Evolutionary conservation across 2,888 invertebrate genomes (phyloP), one percentile per base, ranked within the genome.

Genomic region (Caenorhabditis afra): DNA sequence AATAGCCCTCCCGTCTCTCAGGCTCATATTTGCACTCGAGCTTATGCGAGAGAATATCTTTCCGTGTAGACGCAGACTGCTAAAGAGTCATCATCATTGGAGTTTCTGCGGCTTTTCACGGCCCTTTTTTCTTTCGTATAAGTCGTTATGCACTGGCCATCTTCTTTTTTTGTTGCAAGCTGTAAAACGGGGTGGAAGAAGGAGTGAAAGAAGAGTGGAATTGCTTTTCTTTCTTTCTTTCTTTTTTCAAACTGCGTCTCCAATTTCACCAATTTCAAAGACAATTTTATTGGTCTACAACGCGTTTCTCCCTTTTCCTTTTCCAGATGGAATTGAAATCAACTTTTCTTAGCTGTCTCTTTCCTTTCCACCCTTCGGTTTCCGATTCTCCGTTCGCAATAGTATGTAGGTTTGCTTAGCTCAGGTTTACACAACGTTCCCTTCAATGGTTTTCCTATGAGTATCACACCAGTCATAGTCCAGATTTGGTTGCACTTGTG

Each of bases 21-120:
- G 20, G 44, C 44, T 59, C 53, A 52, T 70, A 61, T 70, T 70
- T 70, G 70, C 70, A 70, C 70, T 61, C 52, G 37, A 55, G 39
- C 70, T 53, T 35, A 20, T n/a, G 23, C 44, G 23, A 14, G 37
- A 47, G 53, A 61, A 8, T 5, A 29, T 37, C 52, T 22, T 5
- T 61, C 22, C 39, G 39, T 16, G 45, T 61, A 70, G 70, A 70
- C 53, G 61, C 61, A 70, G 61, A 61, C 23, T 8, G 14, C 12
- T 12, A 8, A 22, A 22, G 50, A 50, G 68, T 50, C 64, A 52
- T 50, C 64, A 52, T 64, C 64, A 62, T 11, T 22, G 22, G 53
- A 53, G 53, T 65, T 52, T 41, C 11, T 3, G 12, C 12, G 41
- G 20, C 44, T 45, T 23, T 41, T n/a, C 39, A 16, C 23, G 7